phyloP scores from a whole-genome alignment of 2,888 invertebrate genomes.

The Habroteleia sp. region DNA sequence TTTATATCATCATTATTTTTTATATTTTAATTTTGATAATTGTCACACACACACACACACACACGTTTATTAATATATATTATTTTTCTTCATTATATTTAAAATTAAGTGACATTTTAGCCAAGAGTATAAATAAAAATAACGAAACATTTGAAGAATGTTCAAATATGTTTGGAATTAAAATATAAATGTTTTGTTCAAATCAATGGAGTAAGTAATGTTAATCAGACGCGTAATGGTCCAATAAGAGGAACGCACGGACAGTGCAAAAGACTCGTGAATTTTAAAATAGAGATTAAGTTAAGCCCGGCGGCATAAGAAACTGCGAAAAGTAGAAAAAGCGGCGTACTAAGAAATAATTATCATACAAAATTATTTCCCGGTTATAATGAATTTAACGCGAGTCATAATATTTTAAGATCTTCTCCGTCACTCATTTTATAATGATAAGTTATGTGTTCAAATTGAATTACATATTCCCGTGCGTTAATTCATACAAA shows the following conservation, averaged over 20 bases:
- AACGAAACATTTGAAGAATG: too few species aligned
- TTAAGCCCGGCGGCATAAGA: slow-evolving; percentile 33
- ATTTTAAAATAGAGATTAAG: slow-evolving; percentile 60
- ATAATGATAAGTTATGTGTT: slow-evolving; percentile 39
- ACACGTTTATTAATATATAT: too few species aligned
- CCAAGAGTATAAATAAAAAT: too few species aligned
- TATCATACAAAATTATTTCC: slow-evolving; percentile 40
- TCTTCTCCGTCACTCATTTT: slow-evolving; percentile 20
- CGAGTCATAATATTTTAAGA: slow-evolving; percentile 49
- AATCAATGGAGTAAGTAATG: slow-evolving; percentile 33
- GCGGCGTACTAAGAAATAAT: slow-evolving; percentile 41
- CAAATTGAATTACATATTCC: slow-evolving; percentile 42
- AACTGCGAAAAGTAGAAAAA: slow-evolving; percentile 34
- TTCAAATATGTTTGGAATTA: slow-evolving; percentile 13
- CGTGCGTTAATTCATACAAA: slow-evolving; percentile 35
- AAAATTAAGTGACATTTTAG: too few species aligned
- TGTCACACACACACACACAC: too few species aligned
- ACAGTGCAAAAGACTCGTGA: slow-evolving; percentile 44
- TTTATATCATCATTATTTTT: too few species aligned
- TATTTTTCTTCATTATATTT: too few species aligned
- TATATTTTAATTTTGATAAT: too few species aligned
- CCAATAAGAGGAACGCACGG: slow-evolving; percentile 27
- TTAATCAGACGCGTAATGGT: slow-evolving; percentile 46
- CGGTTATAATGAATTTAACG: slow-evolving; percentile 38
- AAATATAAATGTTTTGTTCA: slow-evolving; percentile 40